A percentile compares a stretch with the other conserved stretches of the same genome.
Evolutionary conservation across 2,113 vertebrate genomes (phyloP).

Genomic region (Prunella fulvescens): DNA sequence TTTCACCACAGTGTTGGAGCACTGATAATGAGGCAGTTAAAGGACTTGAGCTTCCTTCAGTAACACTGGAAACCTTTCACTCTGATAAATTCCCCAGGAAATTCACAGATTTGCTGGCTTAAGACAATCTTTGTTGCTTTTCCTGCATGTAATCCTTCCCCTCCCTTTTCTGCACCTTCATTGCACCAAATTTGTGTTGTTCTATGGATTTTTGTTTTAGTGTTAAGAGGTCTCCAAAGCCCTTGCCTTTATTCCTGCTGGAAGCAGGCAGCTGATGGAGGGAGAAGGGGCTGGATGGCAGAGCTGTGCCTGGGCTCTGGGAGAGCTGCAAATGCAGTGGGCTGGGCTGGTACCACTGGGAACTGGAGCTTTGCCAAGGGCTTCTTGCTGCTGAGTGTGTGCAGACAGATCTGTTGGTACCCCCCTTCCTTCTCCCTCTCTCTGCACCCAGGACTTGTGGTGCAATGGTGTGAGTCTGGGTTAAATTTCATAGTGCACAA

Average conservation of each 20-base stretch:
- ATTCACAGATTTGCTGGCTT: neutral
- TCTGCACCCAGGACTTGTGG: neutral
- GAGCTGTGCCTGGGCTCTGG: neutral
- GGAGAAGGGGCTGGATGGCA: neutral
- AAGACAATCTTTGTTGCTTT: neutral
- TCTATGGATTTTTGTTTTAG: neutral
- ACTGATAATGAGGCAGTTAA: neutral
- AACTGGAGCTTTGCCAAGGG: neutral
- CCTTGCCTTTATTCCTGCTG: neutral
- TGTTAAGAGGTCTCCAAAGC: neutral
- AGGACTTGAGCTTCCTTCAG: neutral
- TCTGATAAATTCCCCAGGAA: neutral
- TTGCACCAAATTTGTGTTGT: neutral
- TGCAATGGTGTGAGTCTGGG: neutral
- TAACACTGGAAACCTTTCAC: neutral
- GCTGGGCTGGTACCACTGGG: neutral
- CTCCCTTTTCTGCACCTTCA: neutral
- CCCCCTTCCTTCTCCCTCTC: neutral
- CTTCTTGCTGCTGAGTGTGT: neutral
- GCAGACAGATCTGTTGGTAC: neutral
- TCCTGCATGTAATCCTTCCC: neutral
- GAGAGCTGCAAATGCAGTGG: neutral
- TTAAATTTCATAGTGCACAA: neutral
- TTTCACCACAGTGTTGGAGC: neutral
- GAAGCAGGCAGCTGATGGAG: neutral